These are phyloP conservation scores for Thelaira solivaga DNA, from an alignment of 2,888 invertebrate species.

Conservation along the genomic window DNA sequence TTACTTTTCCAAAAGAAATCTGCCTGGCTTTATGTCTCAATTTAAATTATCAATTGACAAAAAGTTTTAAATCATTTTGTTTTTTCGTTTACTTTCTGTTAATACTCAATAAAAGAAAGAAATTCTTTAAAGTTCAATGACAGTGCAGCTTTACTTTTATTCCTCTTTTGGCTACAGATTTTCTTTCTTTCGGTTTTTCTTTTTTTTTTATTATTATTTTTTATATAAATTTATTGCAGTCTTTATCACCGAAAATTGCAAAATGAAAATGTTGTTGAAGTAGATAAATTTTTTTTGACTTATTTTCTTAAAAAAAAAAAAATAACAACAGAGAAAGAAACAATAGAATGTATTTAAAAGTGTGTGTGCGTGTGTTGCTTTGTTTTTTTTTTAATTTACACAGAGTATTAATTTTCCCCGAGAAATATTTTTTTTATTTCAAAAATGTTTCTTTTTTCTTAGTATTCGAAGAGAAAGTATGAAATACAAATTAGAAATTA, in stretches of 20 bases:
- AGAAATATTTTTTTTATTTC: background rate
- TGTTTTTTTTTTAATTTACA: background rate
- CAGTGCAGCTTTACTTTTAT: background rate
- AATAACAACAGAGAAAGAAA: background rate
- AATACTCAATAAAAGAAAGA: no score
- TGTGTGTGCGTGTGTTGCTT: no score
- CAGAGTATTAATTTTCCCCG: background rate
- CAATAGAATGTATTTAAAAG: background rate
- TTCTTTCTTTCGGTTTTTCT: background rate
- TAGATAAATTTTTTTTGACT: background rate
- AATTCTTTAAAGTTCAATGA: conserved; percentile 10
- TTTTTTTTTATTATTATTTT: background rate
- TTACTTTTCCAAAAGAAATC: no score
- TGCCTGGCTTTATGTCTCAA: no score
- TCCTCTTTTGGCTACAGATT: background rate
- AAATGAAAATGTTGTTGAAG: background rate
- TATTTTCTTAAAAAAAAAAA: no score
- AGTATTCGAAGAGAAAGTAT: conserved; percentile 23
- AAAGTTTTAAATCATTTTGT: no score
- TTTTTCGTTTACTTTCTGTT: no score
- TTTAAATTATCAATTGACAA: no score
- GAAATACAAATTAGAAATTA: conserved; percentile 27
- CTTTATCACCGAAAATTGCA: background rate
- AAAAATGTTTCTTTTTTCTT: background rate
- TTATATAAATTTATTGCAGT: background rate